A percentile compares a stretch with the other conserved stretches of the same genome.
These are phyloP conservation scores for Ganaspis sp. DNA, from an alignment of 1,140 invertebrate species.

Conservation along the genomic window DNA sequence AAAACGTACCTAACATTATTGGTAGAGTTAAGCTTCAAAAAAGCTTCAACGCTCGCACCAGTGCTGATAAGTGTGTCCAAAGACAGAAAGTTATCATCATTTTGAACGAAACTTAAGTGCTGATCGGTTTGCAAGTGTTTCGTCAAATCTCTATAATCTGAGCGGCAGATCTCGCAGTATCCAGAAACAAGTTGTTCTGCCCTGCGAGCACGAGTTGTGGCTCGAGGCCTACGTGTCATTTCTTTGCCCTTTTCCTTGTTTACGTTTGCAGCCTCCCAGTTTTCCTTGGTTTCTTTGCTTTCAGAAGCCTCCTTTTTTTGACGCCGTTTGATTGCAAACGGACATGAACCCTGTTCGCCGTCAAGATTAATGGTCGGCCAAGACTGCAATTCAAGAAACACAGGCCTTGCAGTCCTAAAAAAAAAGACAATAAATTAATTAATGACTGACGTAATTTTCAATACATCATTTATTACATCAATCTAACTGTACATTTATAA, in stretches of 20 bases:
- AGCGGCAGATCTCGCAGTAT: slow-evolving; percentile 86
- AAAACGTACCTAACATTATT: slow-evolving; percentile 70
- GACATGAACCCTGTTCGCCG: slow-evolving; percentile 70
- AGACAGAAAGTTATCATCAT: slow-evolving; percentile 83
- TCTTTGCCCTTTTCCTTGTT: slow-evolving; percentile 71
- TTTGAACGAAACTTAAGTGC: slow-evolving; percentile 83
- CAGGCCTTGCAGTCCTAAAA: slow-evolving; percentile 71
- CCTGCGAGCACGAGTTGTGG: slow-evolving; percentile 76
- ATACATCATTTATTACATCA: too few relatives aligned
- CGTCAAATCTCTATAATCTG: slow-evolving; percentile 81
- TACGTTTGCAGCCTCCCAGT: slow-evolving; percentile 57
- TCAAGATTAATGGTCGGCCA: slow-evolving; percentile 75
- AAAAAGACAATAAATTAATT: slow-evolving; percentile 35
- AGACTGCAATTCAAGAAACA: slow-evolving; percentile 71
- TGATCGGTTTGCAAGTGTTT: slow-evolving; percentile 84
- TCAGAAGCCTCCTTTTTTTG: slow-evolving; percentile 51
- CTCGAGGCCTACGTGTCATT: slow-evolving; percentile 82
- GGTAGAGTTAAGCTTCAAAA: slow-evolving; percentile 76
- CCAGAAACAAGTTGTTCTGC: slow-evolving; percentile 78
- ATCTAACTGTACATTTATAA: too few relatives aligned
- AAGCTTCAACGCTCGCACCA: slow-evolving; percentile 79
- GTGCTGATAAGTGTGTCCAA: slow-evolving; percentile 82
- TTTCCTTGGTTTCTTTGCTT: slow-evolving; percentile 68
- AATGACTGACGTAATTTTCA: too few relatives aligned
- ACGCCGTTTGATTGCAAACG: slow-evolving; percentile 63